Evolutionary conservation across 2,113 vertebrate species (phyloP), one percentile per base, ranked within the genome.

Genomic region (Dolichotis patagonum): DNA sequence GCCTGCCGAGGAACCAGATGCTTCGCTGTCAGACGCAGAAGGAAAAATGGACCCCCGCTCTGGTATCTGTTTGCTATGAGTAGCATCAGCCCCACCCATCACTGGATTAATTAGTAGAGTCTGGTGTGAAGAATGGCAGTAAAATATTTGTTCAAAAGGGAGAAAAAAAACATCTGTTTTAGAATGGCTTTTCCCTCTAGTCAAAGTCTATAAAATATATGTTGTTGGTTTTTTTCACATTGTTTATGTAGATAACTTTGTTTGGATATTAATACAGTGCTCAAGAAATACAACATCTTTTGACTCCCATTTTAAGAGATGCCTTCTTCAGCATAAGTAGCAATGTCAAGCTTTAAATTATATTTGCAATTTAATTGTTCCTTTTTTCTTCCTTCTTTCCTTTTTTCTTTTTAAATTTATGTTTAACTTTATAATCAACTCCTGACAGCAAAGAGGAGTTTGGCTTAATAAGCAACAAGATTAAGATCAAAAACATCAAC

Each of bases 91-190:
- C 85, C 63, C 38, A 56, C 46, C n/a, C 24, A 0, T 88, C 73
- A 91, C 81, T 60, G 96, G 81, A 96, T 97, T 98, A 98, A 98
- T 98, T 98, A 97, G 95, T 84, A 96, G 96, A 97, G 58, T 96
- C 91, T 96, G 85, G 67, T 97, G 92, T 92, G 91, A 98, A 98
- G 86, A 97, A 91, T 85, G 65, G 97, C 78, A 94, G 88, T 96
- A 95, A 96, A 93, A 78, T 35, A 7, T 95, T 97, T 97, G 69
- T 97, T 97, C 84, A 95, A 97, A 96, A 85, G 80, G 49, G 49
- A 28, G 8, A 90, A 96, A 84, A 91, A 88, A 91, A 98, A 97
- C 93, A 98, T 96, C 95, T 98, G 95, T 14, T 98, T 98, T 71
- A 88, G 38, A 17, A 96, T 92, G 93, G 38, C 83, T 91, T 94